Evolutionary conservation across 2,888 invertebrate species (phyloP), one percentile per base, ranked within the genome.

Genomic region (Pogonocherus hispidulus): DNA sequence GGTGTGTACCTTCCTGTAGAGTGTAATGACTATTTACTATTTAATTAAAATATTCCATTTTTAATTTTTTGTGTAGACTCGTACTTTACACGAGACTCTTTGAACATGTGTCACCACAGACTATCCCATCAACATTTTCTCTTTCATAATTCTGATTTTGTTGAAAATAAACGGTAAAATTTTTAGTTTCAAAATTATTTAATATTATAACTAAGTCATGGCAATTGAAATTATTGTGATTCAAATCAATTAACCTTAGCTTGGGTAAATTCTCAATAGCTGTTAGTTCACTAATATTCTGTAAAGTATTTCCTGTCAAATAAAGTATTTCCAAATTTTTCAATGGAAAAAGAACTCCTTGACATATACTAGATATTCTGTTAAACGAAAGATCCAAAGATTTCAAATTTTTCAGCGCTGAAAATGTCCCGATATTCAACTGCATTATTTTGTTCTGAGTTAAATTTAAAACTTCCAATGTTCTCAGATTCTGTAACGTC

Each of bases 311-410:
- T 4, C 65, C 51, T 20, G 19, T 23, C 19, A 65, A 14, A 49
- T 65, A 57, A 23, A 65, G 20, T 19, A 35, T 2, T 23, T 57
- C 23, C 18, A 65, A 41, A 32, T 57, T 65, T 22, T 49, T 6
- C 11, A 65, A 41, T 14, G 57, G 57, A 20, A 49, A 49, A 16
- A 65, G 16, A 4, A 16, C 14, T 18, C 16, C 49, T 9, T 37
- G 22, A 27, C 65, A 57, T 1, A 65, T 19, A 20, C 16, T 41
- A 19, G 23, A 8, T 18, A 59, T 5, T 22, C 9, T 20, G 51
- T 59, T 59, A 8, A 37, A 16, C 6, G 57, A 65, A 14, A 59
- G 22, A 52, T 59, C 57, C 20, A 65, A 5, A 23, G 11, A 23
- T 65, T 22, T 57, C n/a, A 65, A 41, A 23, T 51, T 59, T 18